A percentile compares a stretch with the other conserved stretches of the same genome.
Evolutionary conservation across 2,888 invertebrate genomes (phyloP).

Genomic region (Xestia xanthographa): DNA sequence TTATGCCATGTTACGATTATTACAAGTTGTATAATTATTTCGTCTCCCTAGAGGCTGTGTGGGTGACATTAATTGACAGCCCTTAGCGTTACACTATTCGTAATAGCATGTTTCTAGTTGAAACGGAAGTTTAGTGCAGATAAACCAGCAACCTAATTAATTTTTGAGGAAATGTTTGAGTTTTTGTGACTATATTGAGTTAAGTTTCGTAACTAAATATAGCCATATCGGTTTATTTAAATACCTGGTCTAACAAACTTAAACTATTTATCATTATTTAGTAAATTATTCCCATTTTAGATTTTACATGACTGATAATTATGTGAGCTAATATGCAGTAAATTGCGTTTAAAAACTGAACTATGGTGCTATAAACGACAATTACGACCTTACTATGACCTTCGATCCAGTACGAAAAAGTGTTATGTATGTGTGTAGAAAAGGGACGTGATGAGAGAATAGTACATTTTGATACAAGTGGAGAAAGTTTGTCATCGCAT

Average conservation of each 20-base stretch:
- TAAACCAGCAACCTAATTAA: no score
- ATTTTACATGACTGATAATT: neutral
- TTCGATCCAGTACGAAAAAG: no score
- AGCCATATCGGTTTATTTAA: neutral
- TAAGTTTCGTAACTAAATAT: neutral
- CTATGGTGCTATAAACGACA: neutral
- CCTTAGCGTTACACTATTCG: neutral
- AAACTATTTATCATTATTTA: no score
- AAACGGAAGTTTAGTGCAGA: neutral
- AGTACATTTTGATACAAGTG: no score
- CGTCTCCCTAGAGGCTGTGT: neutral
- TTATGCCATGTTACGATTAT: neutral
- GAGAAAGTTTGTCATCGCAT: no score
- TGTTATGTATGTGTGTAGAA: no score
- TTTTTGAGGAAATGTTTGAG: neutral
- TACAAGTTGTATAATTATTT: conserved; percentile 20
- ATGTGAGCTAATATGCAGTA: neutral
- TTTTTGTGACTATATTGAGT: neutral
- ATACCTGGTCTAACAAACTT: neutral
- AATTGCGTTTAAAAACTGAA: neutral
- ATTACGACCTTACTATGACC: neutral
- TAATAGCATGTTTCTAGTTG: neutral
- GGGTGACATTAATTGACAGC: neutral
- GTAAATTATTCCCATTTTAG: neutral
- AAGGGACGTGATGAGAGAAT: no score